These are phyloP conservation scores for Elephantulus edwardii DNA, from an alignment of 2,113 vertebrate genomes.

Conservation along the genomic window DNA sequence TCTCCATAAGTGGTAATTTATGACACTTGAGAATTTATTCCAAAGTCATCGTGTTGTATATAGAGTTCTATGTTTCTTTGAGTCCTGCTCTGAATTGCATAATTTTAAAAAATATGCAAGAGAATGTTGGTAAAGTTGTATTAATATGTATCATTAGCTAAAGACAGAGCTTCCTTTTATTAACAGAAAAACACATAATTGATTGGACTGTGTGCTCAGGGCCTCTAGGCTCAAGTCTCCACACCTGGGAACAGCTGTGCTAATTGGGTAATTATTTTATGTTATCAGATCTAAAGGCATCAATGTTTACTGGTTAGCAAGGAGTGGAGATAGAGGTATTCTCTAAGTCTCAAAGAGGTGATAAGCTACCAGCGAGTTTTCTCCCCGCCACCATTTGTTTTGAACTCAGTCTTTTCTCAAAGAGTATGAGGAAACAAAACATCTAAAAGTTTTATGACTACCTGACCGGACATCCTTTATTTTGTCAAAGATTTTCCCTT, in stretches of 20 bases:
- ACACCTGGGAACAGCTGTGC: background rate
- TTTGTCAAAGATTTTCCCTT: slow-evolving; percentile 14
- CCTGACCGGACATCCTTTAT: background rate
- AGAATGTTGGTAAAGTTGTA: slow-evolving; percentile 3
- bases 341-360: background rate
- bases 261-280: background rate
- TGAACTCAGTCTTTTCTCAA: background rate
- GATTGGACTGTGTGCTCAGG: background rate
- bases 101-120: slow-evolving; percentile 11
- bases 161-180: background rate
- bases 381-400: background rate
- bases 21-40: background rate
- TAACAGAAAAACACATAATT: slow-evolving; percentile 12
- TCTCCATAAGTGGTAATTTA: background rate
- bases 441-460: slow-evolving; percentile 3
- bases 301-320: background rate
- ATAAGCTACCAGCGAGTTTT: background rate
- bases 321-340: background rate
- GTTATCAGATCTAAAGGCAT: background rate
- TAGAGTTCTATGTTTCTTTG: background rate
- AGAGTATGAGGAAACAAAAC: background rate
- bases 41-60: background rate
- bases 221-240: background rate
- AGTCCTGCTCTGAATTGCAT: slow-evolving; percentile 11
- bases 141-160: slow-evolving; percentile 23